A percentile compares a stretch with the other conserved stretches of the same genome.
Evolutionary conservation across 2,797 vertebrate species (phyloP).

Genomic region (Adrianichthys oophorus): DNA sequence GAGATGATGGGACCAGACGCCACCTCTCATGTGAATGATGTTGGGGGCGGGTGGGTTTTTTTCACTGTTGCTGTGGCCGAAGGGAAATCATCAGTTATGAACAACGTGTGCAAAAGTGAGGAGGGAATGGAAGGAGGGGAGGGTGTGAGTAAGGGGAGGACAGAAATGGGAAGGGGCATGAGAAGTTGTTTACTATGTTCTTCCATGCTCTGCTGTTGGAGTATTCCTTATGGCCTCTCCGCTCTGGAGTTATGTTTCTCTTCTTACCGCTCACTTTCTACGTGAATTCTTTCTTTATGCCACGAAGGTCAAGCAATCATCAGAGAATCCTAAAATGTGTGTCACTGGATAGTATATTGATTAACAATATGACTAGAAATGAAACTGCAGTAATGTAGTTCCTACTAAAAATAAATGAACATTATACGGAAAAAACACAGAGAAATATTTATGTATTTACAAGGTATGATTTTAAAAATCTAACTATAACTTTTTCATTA

Average conservation of each 20-base stretch:
- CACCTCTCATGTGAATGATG: slow-evolving; percentile 62
- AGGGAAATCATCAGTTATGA: slow-evolving; percentile 78
- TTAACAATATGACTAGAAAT: slow-evolving; percentile 32
- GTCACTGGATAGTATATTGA: slow-evolving; percentile 6
- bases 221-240: slow-evolving; percentile 39
- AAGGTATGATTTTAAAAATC: too few species aligned
- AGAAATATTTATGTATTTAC: too few species aligned
- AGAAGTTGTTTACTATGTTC: slow-evolving; percentile 76
- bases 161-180: slow-evolving; percentile 63
- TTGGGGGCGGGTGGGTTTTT: slow-evolving; percentile 58
- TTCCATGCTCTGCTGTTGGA: slow-evolving; percentile 47
- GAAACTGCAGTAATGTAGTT: slow-evolving; percentile 15
- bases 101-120: slow-evolving; percentile 76
- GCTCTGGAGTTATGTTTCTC: slow-evolving; percentile 9
- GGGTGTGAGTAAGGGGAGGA: slow-evolving; percentile 43
- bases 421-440: too few species aligned
- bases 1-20: slow-evolving; percentile 46
- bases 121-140: slow-evolving; percentile 61
- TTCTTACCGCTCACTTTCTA: slow-evolving; percentile 3
- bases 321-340: slow-evolving; percentile 24
- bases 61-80: slow-evolving; percentile 66
- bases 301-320: slow-evolving; percentile 4
- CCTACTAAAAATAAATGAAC: not conserved
- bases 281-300: not conserved
- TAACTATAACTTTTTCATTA: too few species aligned